Evolutionary conservation across 2,797 vertebrate species (phyloP).

Genomic region (Notamacropus eugenii): DNA sequence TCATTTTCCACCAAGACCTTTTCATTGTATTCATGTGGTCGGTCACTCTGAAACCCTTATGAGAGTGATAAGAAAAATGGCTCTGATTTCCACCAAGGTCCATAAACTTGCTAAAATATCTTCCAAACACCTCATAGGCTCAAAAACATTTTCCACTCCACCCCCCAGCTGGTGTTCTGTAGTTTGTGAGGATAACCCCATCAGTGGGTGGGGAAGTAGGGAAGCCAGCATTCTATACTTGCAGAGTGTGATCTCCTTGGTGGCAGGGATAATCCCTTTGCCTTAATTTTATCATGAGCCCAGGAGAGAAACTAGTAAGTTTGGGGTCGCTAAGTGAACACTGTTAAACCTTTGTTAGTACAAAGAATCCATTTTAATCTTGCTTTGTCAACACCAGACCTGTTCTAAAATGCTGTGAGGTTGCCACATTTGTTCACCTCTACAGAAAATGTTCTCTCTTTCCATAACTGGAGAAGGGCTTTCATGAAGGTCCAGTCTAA

Average conservation of each 20-base stretch:
- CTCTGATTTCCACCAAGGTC: conserved; percentile 71
- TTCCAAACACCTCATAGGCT: conserved; percentile 67
- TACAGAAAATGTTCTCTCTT: background rate
- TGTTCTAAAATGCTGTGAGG: background rate
- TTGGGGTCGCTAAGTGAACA: background rate
- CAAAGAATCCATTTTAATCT: no score
- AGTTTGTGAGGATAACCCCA: conserved; percentile 59
- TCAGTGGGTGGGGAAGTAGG: conserved; percentile 39
- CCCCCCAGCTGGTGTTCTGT: conserved; percentile 77
- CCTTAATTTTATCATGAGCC: background rate
- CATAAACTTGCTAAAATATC: conserved; percentile 74
- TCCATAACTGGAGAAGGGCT: no score
- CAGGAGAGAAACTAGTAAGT: background rate
- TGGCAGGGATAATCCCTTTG: background rate
- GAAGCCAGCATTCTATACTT: background rate
- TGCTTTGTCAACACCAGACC: background rate
- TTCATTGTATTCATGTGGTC: conserved; percentile 46
- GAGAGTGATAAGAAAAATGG: conserved; percentile 62
- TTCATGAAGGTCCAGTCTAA: background rate
- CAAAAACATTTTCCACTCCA: conserved; percentile 63
- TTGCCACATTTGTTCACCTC: background rate
- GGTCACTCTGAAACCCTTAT: conserved; percentile 63
- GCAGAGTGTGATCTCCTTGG: no score
- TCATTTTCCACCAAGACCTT: conserved; percentile 57
- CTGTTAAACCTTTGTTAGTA: background rate